A percentile compares a stretch with the other conserved stretches of the same genome.
Evolutionary conservation across 2,113 vertebrate genomes (phyloP).

Genomic region (Notechis scutatus): DNA sequence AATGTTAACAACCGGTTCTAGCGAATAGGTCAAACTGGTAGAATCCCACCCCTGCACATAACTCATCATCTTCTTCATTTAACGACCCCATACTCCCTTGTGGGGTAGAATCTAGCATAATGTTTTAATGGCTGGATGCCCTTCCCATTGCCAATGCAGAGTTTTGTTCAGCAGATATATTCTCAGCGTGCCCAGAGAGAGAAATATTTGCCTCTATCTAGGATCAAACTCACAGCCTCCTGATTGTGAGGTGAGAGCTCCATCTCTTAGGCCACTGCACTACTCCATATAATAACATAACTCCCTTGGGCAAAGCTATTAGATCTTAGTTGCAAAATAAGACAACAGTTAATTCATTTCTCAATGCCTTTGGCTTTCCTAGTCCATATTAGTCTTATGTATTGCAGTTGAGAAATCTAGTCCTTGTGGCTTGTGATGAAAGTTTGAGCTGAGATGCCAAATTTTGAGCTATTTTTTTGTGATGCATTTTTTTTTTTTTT

Average conservation of each 20-base stretch:
- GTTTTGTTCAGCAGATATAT: too few relatives aligned
- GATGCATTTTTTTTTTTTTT: not conserved
- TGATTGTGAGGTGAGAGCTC: too few relatives aligned
- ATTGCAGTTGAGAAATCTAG: not conserved
- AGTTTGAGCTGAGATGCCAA: not conserved
- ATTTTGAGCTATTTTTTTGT: not conserved
- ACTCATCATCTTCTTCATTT: not conserved
- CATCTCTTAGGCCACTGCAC: too few relatives aligned
- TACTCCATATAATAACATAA: not conserved
- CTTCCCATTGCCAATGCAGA: too few relatives aligned
- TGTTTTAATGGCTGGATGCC: too few relatives aligned
- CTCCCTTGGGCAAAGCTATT: not conserved
- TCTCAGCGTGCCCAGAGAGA: too few relatives aligned
- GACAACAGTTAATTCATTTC: not conserved
- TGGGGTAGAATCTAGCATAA: too few relatives aligned
- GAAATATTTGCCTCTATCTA: too few relatives aligned
- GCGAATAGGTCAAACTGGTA: too few relatives aligned
- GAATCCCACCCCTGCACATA: not conserved
- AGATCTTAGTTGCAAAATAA: not conserved
- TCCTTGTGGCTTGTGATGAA: not conserved
- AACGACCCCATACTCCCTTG: too few relatives aligned
- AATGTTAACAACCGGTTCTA: too few relatives aligned
- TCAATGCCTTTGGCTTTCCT: not conserved
- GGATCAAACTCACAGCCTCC: too few relatives aligned
- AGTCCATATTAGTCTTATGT: not conserved